Conservation (phyloP, 2,113 vertebrate genomes). For the Trogon melanurus region DNA sequence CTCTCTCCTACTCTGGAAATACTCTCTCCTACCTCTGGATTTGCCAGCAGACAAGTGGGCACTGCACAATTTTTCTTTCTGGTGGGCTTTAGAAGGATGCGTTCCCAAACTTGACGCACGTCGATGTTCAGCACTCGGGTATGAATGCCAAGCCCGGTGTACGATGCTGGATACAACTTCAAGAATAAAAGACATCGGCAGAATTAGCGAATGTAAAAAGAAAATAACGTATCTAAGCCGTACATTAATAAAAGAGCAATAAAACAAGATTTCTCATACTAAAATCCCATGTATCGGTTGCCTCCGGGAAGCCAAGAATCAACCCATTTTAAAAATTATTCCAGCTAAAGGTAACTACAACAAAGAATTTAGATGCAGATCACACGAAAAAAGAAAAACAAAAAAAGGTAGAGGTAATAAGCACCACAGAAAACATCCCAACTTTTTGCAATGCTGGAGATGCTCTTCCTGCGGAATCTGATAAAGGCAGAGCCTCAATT, state of each 20-base stretch:
- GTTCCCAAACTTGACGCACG: not conserved
- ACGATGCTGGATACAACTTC: not conserved
- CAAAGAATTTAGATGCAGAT: not conserved
- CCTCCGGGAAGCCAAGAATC: not conserved
- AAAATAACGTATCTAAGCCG: not conserved
- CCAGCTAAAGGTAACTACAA: not conserved
- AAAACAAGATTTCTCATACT: not conserved
- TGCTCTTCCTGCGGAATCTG: not conserved
- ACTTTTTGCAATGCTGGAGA: not conserved
- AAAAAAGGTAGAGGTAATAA: not conserved
- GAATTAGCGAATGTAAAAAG: not conserved
- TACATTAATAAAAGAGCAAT: not conserved
- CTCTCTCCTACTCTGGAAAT: not conserved
- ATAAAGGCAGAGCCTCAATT: not conserved
- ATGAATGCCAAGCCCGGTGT: not conserved
- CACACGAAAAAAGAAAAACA: not conserved
- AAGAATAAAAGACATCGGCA: not conserved
- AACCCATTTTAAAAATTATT: not conserved
- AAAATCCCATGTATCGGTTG: not conserved
- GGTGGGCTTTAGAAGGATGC: fast-evolving
- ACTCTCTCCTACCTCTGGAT: not conserved
- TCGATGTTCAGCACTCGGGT: not conserved
- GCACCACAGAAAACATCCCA: not conserved
- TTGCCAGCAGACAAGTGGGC: not conserved
- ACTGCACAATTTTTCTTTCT: not conserved